Evolutionary conservation across 2,113 vertebrate genomes (phyloP).

Genomic region (Paracanthobrama guichenoti): DNA sequence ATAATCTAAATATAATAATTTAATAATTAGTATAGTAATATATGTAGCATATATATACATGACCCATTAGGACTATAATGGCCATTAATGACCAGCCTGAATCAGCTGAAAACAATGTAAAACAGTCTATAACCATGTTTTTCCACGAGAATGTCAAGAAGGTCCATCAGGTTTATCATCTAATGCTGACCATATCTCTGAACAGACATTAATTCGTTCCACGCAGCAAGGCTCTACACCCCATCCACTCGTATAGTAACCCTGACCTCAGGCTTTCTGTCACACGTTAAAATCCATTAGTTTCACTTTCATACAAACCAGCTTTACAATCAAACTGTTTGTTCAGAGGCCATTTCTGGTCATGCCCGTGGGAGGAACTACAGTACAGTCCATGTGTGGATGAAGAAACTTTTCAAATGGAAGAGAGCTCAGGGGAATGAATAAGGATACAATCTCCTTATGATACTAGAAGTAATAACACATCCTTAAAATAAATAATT

Average conservation of each 20-base stretch:
- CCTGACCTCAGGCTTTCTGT: slow-evolving; percentile 8
- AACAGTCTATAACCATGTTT: not conserved
- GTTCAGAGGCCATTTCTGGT: not conserved
- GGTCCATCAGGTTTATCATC: not conserved
- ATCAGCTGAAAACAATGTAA: not conserved
- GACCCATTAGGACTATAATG: not conserved
- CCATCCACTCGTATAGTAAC: not conserved
- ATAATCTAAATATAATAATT: too few species aligned
- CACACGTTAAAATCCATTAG: slow-evolving; percentile 18
- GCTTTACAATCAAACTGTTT: slow-evolving; percentile 21
- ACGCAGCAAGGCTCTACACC: not conserved
- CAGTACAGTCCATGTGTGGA: not conserved
- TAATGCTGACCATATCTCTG: not conserved
- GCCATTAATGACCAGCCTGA: not conserved
- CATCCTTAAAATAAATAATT: not conserved
- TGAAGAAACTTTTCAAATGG: slow-evolving; percentile 4
- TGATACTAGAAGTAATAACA: slow-evolving; percentile 7
- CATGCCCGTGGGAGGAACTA: slow-evolving; percentile 15
- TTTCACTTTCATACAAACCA: not conserved
- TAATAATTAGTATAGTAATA: too few species aligned
- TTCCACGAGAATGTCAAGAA: not conserved
- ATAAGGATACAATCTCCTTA: not conserved
- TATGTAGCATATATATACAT: not conserved
- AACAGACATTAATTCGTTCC: not conserved
- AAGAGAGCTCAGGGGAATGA: not conserved